phyloP scores from a whole-genome alignment of 64 coral and sea anemone genomes.

The Actinia tenebrosa region DNA sequence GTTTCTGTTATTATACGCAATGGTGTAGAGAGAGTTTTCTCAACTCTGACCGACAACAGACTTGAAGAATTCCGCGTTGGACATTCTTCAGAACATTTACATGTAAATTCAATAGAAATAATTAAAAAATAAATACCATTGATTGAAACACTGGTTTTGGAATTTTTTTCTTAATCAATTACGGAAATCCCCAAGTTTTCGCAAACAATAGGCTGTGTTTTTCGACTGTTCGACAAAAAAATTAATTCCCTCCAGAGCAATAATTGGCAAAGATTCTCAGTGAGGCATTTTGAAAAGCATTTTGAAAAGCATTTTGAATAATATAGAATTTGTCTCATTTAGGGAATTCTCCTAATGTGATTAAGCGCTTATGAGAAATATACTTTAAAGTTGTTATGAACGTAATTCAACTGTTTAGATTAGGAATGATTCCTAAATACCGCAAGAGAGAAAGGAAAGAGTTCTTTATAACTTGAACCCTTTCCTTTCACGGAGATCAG shows the following conservation, averaged over 20 bases:
- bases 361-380: constrained; percentile 18
- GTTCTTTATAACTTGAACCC: neutral
- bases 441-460: constrained; percentile 5
- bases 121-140: constrained; percentile 30
- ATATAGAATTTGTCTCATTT: constrained; percentile 18
- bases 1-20: too few species aligned
- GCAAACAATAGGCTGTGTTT: neutral
- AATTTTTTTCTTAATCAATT: constrained; percentile 13
- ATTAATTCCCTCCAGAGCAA: neutral
- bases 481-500: neutral
- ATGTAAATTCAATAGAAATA: constrained; percentile 20
- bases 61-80: neutral
- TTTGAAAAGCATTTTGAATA: neutral
- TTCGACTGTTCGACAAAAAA: neutral
- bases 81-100: neutral
- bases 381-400: constrained; percentile 2
- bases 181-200: constrained; percentile 19
- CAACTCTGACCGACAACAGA: neutral
- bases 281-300: neutral
- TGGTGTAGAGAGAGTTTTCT: neutral
- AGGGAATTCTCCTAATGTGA: constrained; percentile 7
- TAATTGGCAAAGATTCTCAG: neutral
- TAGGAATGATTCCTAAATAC: neutral
- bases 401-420: constrained; percentile 10
- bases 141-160: constrained; percentile 18